Conservation (phyloP, 2,888 invertebrate species). For the Phaedon cochleariae region DNA sequence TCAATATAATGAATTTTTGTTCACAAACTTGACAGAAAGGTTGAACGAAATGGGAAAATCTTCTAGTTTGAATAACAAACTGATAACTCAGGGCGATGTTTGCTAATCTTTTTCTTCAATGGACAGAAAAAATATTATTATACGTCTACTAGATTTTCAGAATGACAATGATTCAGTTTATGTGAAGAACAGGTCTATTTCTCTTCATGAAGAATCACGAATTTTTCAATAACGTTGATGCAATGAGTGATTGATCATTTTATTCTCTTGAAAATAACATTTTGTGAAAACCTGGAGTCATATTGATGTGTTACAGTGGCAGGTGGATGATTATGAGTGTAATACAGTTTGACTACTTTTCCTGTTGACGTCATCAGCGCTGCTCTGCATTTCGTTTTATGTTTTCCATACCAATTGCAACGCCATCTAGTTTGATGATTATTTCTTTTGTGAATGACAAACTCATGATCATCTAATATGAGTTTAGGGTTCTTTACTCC, state of each 20-base stretch:
- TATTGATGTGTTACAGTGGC: neutral
- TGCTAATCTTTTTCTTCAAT: too few species aligned
- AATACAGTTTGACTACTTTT: constrained; percentile 38
- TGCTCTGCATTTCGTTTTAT: constrained; percentile 43
- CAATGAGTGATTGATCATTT: constrained; percentile 13
- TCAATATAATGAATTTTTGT: too few species aligned
- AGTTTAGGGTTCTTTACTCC: constrained; percentile 37
- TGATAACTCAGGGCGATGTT: too few species aligned
- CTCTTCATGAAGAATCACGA: too few species aligned
- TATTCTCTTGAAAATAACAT: constrained; percentile 22
- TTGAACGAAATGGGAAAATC: too few species aligned
- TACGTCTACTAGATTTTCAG: too few species aligned
- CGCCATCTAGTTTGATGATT: constrained; percentile 46
- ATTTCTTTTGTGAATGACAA: constrained; percentile 42
- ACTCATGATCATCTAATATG: constrained; percentile 47
- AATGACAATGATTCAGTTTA: too few species aligned
- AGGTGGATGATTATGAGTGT: constrained; percentile 46
- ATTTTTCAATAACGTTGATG: too few species aligned
- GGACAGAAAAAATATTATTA: too few species aligned
- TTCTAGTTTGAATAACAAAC: too few species aligned
- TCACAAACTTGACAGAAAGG: too few species aligned
- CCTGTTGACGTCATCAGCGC: constrained; percentile 30
- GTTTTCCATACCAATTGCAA: constrained; percentile 45
- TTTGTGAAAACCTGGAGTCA: constrained; percentile 12
- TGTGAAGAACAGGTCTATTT: too few species aligned